Percentiles rank a stretch among this genome's conserved stretches.
Conservation (phyloP, 2,113 vertebrate species). For the Calidris pygmaea region DNA sequence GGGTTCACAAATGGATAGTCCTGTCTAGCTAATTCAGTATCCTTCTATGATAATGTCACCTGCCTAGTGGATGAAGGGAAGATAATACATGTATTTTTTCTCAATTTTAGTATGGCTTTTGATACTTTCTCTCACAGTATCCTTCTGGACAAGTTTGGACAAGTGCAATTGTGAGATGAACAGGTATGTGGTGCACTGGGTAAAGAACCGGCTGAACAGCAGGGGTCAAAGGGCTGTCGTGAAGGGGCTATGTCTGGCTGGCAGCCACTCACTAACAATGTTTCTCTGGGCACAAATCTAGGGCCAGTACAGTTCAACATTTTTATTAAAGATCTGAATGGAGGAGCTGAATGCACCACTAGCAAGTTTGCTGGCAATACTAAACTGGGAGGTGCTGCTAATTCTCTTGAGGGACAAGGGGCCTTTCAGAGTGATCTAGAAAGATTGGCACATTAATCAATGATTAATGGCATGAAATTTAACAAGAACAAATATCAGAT, state of each 20-base stretch:
- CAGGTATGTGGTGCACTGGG: accelerated
- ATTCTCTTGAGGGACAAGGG: background rate
- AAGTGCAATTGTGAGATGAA: background rate
- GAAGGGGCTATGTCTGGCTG: background rate
- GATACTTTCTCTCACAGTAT: background rate
- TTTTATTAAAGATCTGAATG: background rate
- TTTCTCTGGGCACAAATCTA: too few species aligned
- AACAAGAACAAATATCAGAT: background rate
- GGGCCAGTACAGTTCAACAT: background rate
- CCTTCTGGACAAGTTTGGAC: background rate
- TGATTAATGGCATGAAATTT: background rate
- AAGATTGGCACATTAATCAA: background rate
- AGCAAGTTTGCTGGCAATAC: background rate
- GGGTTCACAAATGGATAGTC: background rate
- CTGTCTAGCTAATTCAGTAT: background rate
- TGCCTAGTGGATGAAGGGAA: background rate
- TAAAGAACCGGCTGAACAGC: background rate
- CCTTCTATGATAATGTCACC: background rate
- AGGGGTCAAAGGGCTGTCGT: background rate
- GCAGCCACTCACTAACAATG: too few species aligned
- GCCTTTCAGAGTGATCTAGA: background rate
- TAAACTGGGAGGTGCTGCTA: background rate
- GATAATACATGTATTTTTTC: background rate
- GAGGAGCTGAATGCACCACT: background rate
- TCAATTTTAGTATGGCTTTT: background rate